Conservation (phyloP, 2,113 vertebrate genomes). For the Cyphomyrus discorhynchus region DNA sequence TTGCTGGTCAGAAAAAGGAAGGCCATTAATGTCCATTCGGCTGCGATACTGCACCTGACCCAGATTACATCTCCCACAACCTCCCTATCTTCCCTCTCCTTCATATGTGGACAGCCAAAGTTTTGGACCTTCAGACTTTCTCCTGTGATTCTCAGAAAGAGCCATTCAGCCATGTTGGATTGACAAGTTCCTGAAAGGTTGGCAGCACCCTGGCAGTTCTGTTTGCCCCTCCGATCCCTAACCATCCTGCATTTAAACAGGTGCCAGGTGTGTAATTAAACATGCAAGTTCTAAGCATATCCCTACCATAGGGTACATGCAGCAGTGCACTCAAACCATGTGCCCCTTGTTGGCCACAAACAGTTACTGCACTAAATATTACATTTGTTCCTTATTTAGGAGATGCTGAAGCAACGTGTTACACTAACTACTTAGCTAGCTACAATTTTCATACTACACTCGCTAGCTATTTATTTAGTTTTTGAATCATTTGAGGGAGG, state of each 20-base stretch:
- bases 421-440: neutral
- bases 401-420: neutral
- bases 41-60: conserved; percentile 49
- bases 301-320: neutral
- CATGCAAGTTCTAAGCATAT: neutral
- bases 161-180: neutral
- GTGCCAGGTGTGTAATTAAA: neutral
- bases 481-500: neutral
- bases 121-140: neutral
- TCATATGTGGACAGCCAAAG: neutral
- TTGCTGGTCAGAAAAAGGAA: conserved; percentile 59
- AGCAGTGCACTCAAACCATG: neutral
- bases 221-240: neutral
- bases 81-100: neutral
- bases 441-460: neutral
- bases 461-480: neutral
- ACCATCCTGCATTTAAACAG: neutral
- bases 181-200: neutral
- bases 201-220: neutral
- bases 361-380: neutral
- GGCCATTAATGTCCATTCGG: conserved; percentile 58
- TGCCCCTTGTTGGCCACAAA: neutral
- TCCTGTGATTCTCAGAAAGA: neutral
- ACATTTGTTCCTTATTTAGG: neutral
- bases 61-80: conserved; percentile 37